Conservation (phyloP, 2,113 vertebrate genomes). For the Promerops cafer region DNA sequence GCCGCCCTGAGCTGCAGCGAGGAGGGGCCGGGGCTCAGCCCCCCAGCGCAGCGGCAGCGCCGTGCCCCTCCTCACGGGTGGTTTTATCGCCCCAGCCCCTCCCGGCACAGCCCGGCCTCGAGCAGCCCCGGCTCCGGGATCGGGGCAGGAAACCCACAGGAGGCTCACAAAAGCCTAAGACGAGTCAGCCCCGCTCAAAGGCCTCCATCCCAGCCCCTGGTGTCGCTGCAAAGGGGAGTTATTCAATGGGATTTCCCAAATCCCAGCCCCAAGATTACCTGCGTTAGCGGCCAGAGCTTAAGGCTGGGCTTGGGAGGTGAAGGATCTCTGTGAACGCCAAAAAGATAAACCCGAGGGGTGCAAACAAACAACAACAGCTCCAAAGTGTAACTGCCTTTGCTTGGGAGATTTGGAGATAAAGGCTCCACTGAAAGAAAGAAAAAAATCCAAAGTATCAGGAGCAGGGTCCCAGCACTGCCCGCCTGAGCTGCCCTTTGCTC, state of each 20-base stretch:
- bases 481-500: not conserved
- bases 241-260: not conserved
- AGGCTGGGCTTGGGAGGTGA: not conserved
- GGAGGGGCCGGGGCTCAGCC: not conserved
- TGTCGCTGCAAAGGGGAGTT: not conserved
- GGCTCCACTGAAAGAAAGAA: not conserved
- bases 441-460: not conserved
- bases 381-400: accelerated
- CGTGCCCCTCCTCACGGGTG: not conserved
- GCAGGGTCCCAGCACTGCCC: not conserved
- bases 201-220: not conserved
- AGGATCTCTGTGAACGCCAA: not conserved
- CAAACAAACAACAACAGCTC: not conserved
- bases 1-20: not conserved
- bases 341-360: not conserved
- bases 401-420: not conserved
- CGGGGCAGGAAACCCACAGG: not conserved
- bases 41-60: not conserved
- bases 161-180: not conserved
- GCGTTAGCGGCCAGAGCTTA: not conserved
- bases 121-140: not conserved
- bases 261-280: not conserved
- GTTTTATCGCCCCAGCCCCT: not conserved
- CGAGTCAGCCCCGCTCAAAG: not conserved
- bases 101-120: not conserved